These are phyloP conservation scores for Mellivora capensis DNA, from an alignment of 2,113 vertebrate species.

Conservation along the genomic window DNA sequence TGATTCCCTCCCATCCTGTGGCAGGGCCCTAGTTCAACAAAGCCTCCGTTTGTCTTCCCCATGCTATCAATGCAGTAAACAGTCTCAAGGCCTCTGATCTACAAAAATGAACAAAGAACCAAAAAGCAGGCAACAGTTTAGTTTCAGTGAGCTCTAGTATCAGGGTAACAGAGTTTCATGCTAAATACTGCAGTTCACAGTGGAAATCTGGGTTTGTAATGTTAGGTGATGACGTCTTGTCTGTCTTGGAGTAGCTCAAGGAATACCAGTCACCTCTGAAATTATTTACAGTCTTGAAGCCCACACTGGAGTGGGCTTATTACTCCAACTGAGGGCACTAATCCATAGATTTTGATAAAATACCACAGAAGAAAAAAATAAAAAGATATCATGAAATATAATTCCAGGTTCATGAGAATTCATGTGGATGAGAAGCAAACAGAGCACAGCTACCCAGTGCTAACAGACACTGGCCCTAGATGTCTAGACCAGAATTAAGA, in stretches of 20 bases:
- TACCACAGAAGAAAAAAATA: background rate
- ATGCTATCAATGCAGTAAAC: slow-evolving; percentile 98
- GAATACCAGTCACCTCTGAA: background rate
- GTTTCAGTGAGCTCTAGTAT: background rate
- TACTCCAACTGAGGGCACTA: background rate
- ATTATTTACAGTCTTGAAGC: background rate
- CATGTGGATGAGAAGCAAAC: background rate
- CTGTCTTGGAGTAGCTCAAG: background rate
- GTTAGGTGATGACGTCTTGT: too few species aligned
- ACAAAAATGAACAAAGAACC: slow-evolving; percentile 33
- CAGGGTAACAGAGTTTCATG: background rate
- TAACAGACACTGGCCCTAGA: background rate
- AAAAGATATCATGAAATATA: background rate
- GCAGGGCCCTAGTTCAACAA: slow-evolving; percentile 93
- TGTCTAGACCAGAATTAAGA: background rate
- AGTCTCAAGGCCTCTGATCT: slow-evolving; percentile 94
- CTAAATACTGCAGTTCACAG: background rate
- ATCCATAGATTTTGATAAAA: background rate
- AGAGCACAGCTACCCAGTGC: too few species aligned
- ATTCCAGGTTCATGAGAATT: background rate
- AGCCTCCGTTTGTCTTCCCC: slow-evolving; percentile 95
- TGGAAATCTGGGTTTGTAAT: background rate
- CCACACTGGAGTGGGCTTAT: background rate
- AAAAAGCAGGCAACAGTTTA: background rate
- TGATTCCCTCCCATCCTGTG: slow-evolving; percentile 99